phyloP scores from a whole-genome alignment of 2,797 vertebrate genomes.

The Graptemys geographica region DNA sequence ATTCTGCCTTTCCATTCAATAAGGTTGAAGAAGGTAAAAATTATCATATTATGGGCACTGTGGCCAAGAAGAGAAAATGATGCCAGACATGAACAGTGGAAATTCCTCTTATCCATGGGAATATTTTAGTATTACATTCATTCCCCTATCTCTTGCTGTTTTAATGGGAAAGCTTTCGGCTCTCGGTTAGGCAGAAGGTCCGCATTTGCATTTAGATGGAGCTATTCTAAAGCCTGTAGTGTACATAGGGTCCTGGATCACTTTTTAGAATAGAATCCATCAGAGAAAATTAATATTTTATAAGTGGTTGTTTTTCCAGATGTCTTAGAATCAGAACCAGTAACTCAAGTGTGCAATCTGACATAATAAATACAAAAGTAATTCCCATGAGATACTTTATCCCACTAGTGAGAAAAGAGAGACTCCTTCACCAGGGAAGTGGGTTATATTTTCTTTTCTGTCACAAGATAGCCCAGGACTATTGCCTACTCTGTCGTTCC shows the following conservation, averaged over 20 bases:
- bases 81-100: constrained; percentile 70
- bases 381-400: constrained; percentile 50
- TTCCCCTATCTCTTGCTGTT: constrained; percentile 78
- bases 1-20: constrained; percentile 68
- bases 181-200: constrained; percentile 75
- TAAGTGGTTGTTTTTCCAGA: constrained; percentile 73
- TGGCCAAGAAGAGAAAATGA: constrained; percentile 80
- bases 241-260: constrained; percentile 53
- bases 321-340: constrained; percentile 62
- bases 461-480: not conserved
- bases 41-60: constrained; percentile 75
- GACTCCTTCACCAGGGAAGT: constrained; percentile 16
- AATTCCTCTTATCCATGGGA: constrained; percentile 77
- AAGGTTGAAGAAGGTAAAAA: constrained; percentile 79
- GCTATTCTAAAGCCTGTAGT: constrained; percentile 76
- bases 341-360: constrained; percentile 71
- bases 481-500: not conserved
- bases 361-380: constrained; percentile 65
- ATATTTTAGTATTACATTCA: constrained; percentile 83
- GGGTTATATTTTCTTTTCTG: constrained; percentile 33
- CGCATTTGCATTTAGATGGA: constrained; percentile 87
- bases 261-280: constrained; percentile 79
- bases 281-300: constrained; percentile 80
- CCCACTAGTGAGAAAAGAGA: constrained; percentile 44
- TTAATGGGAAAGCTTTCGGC: constrained; percentile 82